These are phyloP conservation scores for Halesus radiatus DNA, from an alignment of 1,140 invertebrate genomes.

Conservation along the genomic window DNA sequence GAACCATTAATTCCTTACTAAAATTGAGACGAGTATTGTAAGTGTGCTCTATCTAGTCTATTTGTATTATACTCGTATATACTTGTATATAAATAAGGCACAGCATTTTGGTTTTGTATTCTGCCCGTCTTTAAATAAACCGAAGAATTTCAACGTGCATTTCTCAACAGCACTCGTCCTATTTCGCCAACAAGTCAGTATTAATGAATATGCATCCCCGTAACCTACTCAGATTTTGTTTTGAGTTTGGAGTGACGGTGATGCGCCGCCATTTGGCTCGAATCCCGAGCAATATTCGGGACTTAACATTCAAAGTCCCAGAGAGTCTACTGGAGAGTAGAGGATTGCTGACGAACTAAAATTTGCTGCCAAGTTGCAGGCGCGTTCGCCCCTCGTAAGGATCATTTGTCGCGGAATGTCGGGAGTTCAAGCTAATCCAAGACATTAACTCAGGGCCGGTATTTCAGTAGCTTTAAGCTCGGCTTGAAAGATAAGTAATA, in stretches of 20 bases:
- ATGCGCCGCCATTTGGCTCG: slow-evolving; percentile 31
- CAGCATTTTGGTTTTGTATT: too few species aligned
- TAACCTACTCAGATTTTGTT: slow-evolving; percentile 22
- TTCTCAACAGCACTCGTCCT: background rate
- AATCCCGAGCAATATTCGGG: slow-evolving; percentile 17
- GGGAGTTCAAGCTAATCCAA: background rate
- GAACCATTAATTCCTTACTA: too few species aligned
- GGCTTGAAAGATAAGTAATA: too few species aligned
- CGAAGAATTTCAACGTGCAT: background rate
- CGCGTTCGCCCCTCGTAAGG: background rate
- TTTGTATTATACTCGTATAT: too few species aligned
- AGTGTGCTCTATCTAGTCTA: too few species aligned
- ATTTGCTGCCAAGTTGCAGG: slow-evolving; percentile 36
- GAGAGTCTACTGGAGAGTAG: background rate
- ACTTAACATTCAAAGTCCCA: slow-evolving; percentile 20
- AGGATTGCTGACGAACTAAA: slow-evolving; percentile 32
- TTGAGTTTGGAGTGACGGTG: slow-evolving; percentile 11
- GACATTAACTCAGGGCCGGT: too few species aligned
- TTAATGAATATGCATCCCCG: slow-evolving; percentile 22
- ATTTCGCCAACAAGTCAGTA: slow-evolving; percentile 30
- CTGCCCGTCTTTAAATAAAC: too few species aligned
- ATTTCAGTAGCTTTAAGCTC: too few species aligned
- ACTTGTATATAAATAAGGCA: too few species aligned
- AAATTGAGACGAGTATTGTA: too few species aligned
- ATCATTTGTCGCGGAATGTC: background rate